Evolutionary conservation across 1,140 invertebrate genomes (phyloP).

Genomic region (Drosophila rhopaloa): DNA sequence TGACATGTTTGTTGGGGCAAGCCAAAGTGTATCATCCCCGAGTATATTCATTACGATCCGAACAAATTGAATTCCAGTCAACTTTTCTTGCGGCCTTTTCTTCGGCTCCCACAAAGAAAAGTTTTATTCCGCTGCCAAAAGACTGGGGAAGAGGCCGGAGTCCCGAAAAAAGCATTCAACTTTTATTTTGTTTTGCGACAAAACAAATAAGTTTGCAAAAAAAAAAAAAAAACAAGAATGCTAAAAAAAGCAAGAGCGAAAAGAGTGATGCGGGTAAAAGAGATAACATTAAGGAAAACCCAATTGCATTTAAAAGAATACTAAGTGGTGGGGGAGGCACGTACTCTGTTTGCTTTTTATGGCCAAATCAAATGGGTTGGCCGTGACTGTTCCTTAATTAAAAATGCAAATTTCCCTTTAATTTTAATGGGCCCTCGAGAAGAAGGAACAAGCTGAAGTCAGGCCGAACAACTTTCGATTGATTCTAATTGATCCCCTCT

Average conservation of each 20-base stretch:
- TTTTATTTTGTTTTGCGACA: conserved; percentile 56
- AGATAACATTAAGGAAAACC: conserved; percentile 41
- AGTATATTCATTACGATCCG: conserved; percentile 60
- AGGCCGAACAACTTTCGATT: conserved; percentile 35
- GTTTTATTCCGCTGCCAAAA: conserved; percentile 42
- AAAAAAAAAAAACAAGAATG: conserved; percentile 7
- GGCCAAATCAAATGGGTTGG: conserved; percentile 40
- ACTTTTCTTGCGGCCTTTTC: conserved; percentile 59
- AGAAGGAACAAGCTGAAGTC: neutral
- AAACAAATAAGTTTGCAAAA: conserved; percentile 60
- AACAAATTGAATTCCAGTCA: conserved; percentile 74
- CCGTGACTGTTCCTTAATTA: conserved; percentile 65
- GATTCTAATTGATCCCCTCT: conserved; percentile 67
- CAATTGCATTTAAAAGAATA: conserved; percentile 57
- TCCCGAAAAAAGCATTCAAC: conserved; percentile 62
- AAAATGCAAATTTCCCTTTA: conserved; percentile 72
- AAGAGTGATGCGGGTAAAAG: conserved; percentile 10
- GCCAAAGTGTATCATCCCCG: conserved; percentile 25
- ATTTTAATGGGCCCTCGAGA: conserved; percentile 45
- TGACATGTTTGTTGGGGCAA: conserved; percentile 46
- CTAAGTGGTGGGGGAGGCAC: conserved; percentile 4
- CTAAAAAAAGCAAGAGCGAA: conserved; percentile 15
- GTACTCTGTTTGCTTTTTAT: conserved; percentile 29
- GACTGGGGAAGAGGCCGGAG: neutral
- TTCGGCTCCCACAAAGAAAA: conserved; percentile 46